Conservation (phyloP, 2,113 vertebrate genomes). For the Chamaea fasciata region DNA sequence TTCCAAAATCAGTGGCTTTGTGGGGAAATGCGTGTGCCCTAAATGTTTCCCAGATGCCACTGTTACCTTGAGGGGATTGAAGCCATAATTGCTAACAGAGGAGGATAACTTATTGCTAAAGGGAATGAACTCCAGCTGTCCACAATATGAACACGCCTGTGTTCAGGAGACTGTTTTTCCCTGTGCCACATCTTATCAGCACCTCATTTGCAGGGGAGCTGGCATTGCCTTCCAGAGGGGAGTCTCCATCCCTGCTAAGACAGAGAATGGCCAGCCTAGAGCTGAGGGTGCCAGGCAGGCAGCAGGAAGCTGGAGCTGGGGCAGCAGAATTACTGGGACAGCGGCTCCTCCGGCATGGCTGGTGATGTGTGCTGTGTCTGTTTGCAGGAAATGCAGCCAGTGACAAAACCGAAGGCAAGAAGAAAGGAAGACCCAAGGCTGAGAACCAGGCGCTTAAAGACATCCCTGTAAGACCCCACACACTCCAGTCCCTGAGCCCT, state of each 20-base stretch:
- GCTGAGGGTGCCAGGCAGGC: rapidly evolving
- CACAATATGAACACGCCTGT: background rate
- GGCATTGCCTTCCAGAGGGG: background rate
- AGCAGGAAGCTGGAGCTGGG: background rate
- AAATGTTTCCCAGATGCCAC: background rate
- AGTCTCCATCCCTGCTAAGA: background rate
- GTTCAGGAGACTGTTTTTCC: background rate
- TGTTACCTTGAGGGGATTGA: background rate
- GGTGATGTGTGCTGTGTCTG: background rate
- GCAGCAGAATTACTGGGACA: background rate
- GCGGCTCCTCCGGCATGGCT: rapidly evolving
- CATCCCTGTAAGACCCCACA: slow-evolving; percentile 85
- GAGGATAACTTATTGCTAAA: background rate
- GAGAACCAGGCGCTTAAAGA: slow-evolving; percentile 89
- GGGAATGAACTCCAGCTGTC: background rate
- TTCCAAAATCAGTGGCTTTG: background rate
- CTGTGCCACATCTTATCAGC: background rate
- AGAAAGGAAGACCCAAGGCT: slow-evolving; percentile 88
- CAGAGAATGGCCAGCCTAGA: background rate
- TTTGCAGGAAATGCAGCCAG: slow-evolving; percentile 77
- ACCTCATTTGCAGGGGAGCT: background rate
- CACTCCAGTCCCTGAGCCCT: background rate
- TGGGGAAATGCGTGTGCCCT: background rate
- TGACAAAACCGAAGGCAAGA: slow-evolving; percentile 84
- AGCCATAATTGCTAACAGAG: background rate